Conservation (phyloP, 1,140 invertebrate genomes). For the Parapsyche elsis region DNA sequence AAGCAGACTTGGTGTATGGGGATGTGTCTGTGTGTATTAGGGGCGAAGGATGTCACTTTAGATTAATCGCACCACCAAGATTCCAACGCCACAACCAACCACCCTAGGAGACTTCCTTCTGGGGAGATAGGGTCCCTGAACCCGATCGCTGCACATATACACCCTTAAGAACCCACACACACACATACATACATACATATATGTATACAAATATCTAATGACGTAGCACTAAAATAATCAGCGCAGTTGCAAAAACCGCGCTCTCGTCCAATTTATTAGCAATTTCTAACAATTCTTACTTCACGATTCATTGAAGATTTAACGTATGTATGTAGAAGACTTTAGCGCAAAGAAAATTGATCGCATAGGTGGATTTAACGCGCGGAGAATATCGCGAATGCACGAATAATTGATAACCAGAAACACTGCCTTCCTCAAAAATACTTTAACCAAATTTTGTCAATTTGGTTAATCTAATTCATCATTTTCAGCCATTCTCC, state of each 20-base stretch:
- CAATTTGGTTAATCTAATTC: too few species aligned
- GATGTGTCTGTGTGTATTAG: conserved; percentile 9
- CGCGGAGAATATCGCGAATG: too few species aligned
- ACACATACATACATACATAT: background rate
- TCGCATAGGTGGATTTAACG: too few species aligned
- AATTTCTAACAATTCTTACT: background rate
- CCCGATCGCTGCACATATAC: conserved; percentile 12
- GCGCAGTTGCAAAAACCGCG: background rate
- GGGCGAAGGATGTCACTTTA: conserved; percentile 50
- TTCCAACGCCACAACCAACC: conserved; percentile 30
- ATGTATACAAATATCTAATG: background rate
- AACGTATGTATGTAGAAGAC: too few species aligned
- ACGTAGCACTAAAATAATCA: background rate
- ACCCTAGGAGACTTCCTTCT: conserved; percentile 29
- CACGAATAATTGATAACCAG: too few species aligned
- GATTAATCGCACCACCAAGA: conserved; percentile 51
- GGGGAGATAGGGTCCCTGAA: conserved; percentile 27
- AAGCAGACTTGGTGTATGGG: background rate
- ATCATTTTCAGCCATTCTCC: too few species aligned
- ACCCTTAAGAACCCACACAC: too few species aligned
- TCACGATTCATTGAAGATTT: too few species aligned
- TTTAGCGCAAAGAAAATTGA: too few species aligned
- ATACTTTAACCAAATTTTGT: too few species aligned
- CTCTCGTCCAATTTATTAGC: too few species aligned
- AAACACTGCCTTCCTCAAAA: too few species aligned